Conservation (phyloP, 2,888 invertebrate genomes). For the Cheilosia impressa region DNA sequence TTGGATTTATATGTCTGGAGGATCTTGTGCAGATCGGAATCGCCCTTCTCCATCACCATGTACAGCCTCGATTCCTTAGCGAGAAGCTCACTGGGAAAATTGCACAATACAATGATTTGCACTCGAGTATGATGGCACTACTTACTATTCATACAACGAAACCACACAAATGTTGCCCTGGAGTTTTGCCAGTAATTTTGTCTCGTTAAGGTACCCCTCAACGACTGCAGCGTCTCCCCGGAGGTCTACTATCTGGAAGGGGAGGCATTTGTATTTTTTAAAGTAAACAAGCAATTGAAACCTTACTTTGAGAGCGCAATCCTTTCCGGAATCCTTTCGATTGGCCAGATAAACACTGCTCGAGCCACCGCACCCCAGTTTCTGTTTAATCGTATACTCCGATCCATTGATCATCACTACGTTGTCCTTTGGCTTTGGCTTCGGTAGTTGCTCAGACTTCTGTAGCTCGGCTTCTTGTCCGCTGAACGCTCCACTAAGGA, state of each 20-base stretch:
- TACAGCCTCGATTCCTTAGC: constrained; percentile 88
- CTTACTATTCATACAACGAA: constrained; percentile 94
- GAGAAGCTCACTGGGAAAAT: constrained; percentile 87
- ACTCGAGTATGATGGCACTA: constrained; percentile 75
- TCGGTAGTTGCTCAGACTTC: not conserved
- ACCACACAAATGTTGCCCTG: constrained; percentile 94
- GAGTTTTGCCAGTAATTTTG: constrained; percentile 90
- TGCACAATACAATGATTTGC: not conserved
- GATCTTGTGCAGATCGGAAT: constrained; percentile 93
- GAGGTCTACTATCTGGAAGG: constrained; percentile 90
- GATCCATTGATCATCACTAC: constrained; percentile 88
- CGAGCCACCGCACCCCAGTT: constrained; percentile 95
- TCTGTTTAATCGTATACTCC: constrained; percentile 89
- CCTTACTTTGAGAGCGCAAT: constrained; percentile 81
- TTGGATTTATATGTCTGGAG: constrained; percentile 86
- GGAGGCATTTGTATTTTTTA: constrained; percentile 38
- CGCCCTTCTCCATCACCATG: constrained; percentile 96
- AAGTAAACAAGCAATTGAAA: not conserved
- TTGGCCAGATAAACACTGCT: constrained; percentile 88
- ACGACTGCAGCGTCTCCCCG: constrained; percentile 89
- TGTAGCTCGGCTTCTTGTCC: constrained; percentile 43
- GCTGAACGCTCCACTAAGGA: constrained; percentile 77
- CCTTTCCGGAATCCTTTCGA: constrained; percentile 78
- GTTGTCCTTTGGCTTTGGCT: constrained; percentile 79
- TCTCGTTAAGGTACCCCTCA: constrained; percentile 94